Evolutionary conservation across 2,888 invertebrate species (phyloP).

Genomic region (Ophioninae sp.): DNA sequence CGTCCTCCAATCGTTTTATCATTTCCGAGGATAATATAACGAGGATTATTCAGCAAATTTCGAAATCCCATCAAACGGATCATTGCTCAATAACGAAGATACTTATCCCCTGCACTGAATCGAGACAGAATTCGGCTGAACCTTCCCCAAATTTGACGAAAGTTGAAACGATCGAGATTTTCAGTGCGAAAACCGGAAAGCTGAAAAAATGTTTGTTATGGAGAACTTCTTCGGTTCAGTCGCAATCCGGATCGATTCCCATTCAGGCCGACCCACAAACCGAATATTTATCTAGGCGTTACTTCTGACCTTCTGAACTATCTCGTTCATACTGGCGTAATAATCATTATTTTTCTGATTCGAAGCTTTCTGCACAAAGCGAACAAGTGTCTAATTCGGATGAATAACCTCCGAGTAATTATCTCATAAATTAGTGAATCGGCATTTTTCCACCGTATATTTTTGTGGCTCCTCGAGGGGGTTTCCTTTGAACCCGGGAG

Average conservation of each 20-base stretch:
- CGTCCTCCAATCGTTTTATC: neutral
- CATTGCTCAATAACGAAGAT: neutral
- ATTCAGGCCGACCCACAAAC: neutral
- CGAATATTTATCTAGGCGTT: neutral
- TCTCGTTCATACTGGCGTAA: neutral
- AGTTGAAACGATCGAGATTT: neutral
- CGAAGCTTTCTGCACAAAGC: neutral
- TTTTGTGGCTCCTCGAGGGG: neutral
- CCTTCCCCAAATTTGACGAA: neutral
- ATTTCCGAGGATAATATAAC: neutral
- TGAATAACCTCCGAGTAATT: neutral
- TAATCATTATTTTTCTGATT: neutral
- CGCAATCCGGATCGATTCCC: neutral
- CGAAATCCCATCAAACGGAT: neutral
- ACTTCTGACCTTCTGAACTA: neutral
- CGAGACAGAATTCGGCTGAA: neutral
- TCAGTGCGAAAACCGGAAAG: neutral
- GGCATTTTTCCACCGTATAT: constrained; percentile 3
- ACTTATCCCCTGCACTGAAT: neutral
- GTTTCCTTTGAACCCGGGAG: constrained; percentile 17
- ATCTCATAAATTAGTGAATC: neutral
- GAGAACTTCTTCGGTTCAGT: neutral
- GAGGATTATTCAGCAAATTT: neutral
- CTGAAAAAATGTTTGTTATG: neutral
- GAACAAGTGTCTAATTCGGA: neutral